These are phyloP conservation scores for Cnemophilus loriae DNA, from an alignment of 2,113 vertebrate species.

Conservation along the genomic window DNA sequence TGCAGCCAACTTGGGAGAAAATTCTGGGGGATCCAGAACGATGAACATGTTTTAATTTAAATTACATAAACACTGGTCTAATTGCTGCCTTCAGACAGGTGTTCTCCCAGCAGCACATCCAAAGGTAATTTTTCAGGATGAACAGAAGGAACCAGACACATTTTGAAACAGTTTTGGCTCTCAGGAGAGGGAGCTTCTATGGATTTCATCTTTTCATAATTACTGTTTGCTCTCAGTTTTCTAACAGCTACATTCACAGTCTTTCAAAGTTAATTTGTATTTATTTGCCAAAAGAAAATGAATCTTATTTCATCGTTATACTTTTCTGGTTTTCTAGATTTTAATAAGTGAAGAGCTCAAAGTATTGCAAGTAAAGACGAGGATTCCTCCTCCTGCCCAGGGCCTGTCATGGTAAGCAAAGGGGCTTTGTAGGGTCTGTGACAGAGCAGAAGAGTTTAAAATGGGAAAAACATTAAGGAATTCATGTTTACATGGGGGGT, in stretches of 20 bases:
- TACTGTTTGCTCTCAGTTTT: background rate
- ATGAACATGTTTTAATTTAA: background rate
- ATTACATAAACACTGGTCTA: background rate
- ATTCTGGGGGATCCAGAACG: background rate
- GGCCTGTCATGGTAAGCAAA: constrained; percentile 76
- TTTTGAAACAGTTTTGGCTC: background rate
- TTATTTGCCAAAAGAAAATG: background rate
- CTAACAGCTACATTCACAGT: background rate
- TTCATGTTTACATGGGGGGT: background rate
- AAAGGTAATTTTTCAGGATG: background rate
- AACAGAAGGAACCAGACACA: background rate
- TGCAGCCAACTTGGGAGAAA: background rate
- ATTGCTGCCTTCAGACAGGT: background rate
- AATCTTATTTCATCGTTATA: background rate
- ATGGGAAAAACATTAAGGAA: background rate
- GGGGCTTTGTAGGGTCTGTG: background rate
- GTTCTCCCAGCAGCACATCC: background rate
- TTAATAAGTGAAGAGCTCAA: constrained; percentile 21
- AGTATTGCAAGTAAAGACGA: constrained; percentile 33
- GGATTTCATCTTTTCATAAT: background rate
- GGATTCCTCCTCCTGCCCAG: constrained; percentile 65
- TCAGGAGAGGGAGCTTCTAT: background rate
- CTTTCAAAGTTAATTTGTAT: background rate
- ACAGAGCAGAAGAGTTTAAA: background rate
- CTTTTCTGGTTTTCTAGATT: constrained; percentile 37